Percentiles rank a stretch among this genome's conserved stretches.
Evolutionary conservation across 2,113 vertebrate genomes (phyloP).

Genomic region (Blennius ocellaris): DNA sequence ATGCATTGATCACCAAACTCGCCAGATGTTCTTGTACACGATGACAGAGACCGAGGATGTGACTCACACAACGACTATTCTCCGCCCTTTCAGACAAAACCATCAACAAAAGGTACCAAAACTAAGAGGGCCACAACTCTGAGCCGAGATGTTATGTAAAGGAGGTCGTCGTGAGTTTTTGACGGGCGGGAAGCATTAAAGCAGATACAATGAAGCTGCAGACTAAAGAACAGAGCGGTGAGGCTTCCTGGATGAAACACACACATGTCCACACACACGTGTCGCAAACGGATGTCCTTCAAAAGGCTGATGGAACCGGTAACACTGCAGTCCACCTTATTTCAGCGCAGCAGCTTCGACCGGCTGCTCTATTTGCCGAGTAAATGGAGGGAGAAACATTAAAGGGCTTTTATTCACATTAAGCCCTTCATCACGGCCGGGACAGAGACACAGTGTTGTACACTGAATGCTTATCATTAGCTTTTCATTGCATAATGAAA

Average conservation of each 20-base stretch:
- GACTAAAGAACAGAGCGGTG: conserved; percentile 11
- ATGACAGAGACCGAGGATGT: conserved; percentile 14
- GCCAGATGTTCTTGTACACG: conserved; percentile 3
- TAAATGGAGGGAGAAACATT: conserved; percentile 52
- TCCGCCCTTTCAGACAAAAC: conserved; percentile 23
- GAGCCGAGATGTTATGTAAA: conserved; percentile 34
- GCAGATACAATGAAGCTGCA: conserved; percentile 1
- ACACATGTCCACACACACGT: conserved; percentile 15
- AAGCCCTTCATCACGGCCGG: conserved; percentile 20
- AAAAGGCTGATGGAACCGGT: conserved; percentile 4
- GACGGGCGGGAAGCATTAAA: conserved; percentile 33
- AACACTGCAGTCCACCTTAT: conserved; percentile 14
- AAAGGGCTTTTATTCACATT: conserved; percentile 41
- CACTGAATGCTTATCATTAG: conserved; percentile 30
- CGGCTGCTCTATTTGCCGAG: conserved; percentile 26
- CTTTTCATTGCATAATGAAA: conserved; percentile 57
- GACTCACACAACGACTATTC: conserved; percentile 35
- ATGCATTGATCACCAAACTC: not conserved
- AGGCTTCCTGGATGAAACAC: conserved; percentile 15
- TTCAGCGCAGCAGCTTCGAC: conserved; percentile 33
- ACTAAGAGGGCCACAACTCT: conserved; percentile 17
- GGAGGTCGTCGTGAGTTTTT: conserved; percentile 27
- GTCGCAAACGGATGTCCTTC: conserved; percentile 23
- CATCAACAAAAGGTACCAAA: conserved; percentile 31
- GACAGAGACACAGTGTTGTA: conserved; percentile 7